Conservation (phyloP, 2,797 vertebrate genomes). For the Podarcis siculus region DNA sequence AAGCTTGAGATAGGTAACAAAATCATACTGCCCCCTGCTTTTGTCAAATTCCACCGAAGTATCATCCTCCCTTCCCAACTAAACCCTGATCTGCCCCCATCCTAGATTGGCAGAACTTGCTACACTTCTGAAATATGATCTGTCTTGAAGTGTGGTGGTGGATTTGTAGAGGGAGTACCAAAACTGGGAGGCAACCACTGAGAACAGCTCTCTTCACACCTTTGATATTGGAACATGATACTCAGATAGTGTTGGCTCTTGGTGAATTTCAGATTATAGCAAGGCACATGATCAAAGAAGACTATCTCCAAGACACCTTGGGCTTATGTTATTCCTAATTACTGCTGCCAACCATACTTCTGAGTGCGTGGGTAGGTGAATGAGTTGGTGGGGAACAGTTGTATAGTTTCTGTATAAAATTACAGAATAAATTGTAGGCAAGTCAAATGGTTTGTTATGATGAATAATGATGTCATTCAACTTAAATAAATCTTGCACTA, state of each 20-base stretch:
- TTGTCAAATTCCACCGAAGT: not conserved
- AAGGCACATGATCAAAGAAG: no score
- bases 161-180: not conserved
- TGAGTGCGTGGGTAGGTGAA: not conserved
- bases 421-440: not conserved
- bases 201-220: not conserved
- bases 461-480: not conserved
- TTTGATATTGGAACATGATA: not conserved
- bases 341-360: not conserved
- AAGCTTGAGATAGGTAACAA: not conserved
- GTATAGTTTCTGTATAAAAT: not conserved
- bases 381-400: not conserved
- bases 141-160: not conserved
- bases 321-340: no score
- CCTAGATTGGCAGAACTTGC: not conserved
- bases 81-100: not conserved
- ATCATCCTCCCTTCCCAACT: not conserved
- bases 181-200: not conserved
- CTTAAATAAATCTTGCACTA: not conserved
- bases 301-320: not conserved
- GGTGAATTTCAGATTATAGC: not conserved
- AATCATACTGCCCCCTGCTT: not conserved
- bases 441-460: not conserved
- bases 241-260: no score
- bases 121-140: not conserved